Evolutionary conservation across 2,797 vertebrate species (phyloP).

Genomic region (Acrocephalus scirpaceus): DNA sequence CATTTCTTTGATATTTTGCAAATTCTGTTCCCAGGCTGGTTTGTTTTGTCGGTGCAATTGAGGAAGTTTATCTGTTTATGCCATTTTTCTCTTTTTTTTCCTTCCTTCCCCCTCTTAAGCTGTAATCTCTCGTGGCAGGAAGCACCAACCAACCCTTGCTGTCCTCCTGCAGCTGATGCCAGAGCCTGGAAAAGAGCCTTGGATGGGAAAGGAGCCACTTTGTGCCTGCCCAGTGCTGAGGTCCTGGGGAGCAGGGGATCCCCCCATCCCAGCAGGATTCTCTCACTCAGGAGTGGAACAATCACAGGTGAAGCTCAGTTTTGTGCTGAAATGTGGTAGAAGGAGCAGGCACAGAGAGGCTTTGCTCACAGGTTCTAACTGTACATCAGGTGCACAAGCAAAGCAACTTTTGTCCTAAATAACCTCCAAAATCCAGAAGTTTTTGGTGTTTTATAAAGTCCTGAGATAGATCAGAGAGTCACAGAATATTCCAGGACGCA

Average conservation of each 20-base stretch:
- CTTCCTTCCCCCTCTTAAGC: fast-evolving
- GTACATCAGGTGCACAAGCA: background rate
- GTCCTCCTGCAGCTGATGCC: background rate
- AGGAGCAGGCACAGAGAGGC: background rate
- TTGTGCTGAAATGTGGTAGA: fast-evolving
- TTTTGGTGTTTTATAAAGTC: background rate
- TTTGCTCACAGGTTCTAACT: background rate
- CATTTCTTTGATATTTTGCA: background rate
- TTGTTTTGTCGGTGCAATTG: background rate
- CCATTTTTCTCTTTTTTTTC: background rate
- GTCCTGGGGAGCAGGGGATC: background rate
- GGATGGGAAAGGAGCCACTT: background rate
- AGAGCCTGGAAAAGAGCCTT: background rate
- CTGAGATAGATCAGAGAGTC: background rate
- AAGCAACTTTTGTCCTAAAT: background rate
- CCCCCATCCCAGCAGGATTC: background rate
- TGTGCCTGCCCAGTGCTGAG: fast-evolving
- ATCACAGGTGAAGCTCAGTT: background rate
- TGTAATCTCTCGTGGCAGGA: background rate
- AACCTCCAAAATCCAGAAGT: background rate
- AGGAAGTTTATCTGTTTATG: background rate
- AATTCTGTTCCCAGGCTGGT: background rate
- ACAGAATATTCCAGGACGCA: background rate
- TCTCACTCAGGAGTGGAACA: fast-evolving
- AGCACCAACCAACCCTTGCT: background rate